phyloP scores from a whole-genome alignment of 1,140 invertebrate genomes.

The Lineus longissimus region DNA sequence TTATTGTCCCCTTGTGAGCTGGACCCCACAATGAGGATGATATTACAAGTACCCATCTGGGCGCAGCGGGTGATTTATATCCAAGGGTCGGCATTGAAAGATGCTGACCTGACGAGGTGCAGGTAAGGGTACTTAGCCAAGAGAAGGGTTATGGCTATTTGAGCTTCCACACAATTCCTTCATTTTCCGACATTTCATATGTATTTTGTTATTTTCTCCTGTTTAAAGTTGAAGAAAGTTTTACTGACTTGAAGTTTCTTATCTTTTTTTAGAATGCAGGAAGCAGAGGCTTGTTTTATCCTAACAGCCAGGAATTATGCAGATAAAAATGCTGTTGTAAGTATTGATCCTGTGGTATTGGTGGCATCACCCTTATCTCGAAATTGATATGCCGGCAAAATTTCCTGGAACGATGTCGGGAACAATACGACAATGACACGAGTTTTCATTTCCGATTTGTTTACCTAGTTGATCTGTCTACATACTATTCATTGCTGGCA shows the following conservation, averaged over 20 bases:
- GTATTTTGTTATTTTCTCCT: too few relatives aligned
- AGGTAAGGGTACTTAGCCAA: slow-evolving; percentile 43
- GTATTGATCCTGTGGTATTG: too few relatives aligned
- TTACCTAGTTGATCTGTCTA: slow-evolving; percentile 1
- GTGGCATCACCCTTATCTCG: too few relatives aligned
- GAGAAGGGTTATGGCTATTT: too few relatives aligned
- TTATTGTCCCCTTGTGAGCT: slow-evolving; percentile 94
- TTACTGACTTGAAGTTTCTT: too few relatives aligned
- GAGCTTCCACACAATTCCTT: too few relatives aligned
- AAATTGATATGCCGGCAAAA: too few relatives aligned
- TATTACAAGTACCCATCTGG: slow-evolving; percentile 96
- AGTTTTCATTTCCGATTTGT: neutral
- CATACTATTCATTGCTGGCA: too few relatives aligned
- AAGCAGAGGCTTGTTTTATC: slow-evolving; percentile 94
- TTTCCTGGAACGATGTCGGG: too few relatives aligned
- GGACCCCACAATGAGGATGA: slow-evolving; percentile 95
- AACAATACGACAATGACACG: slow-evolving; percentile 5
- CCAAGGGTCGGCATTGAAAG: slow-evolving; percentile 90
- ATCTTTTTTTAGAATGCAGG: slow-evolving; percentile 72
- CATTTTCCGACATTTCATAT: too few relatives aligned
- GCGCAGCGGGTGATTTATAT: slow-evolving; percentile 96
- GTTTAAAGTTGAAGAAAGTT: too few relatives aligned
- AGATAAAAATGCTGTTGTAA: slow-evolving; percentile 89
- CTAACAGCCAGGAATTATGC: slow-evolving; percentile 90
- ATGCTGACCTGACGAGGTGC: slow-evolving; percentile 86